Conservation (phyloP, 2,888 invertebrate genomes). For the Bellardia bayeri region DNA sequence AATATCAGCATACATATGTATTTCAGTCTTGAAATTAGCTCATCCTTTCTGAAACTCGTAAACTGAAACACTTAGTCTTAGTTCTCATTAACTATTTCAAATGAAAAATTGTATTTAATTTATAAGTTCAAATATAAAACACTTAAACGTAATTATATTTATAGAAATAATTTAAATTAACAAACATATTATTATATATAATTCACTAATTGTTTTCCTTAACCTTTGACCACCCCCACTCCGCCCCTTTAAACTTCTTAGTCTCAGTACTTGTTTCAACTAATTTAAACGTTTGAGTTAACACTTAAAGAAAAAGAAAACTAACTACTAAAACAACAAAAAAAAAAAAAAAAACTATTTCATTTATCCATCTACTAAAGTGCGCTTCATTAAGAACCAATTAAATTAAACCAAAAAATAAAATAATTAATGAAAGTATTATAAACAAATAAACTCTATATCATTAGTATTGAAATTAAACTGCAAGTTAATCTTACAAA, state of each 20-base stretch:
- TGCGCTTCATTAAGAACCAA: slow-evolving; percentile 75
- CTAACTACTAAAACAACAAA: slow-evolving; percentile 8
- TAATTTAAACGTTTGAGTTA: slow-evolving; percentile 24
- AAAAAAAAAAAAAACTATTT: slow-evolving; percentile 14
- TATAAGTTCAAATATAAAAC: neutral
- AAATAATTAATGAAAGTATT: slow-evolving; percentile 38
- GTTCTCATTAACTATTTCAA: slow-evolving; percentile 19
- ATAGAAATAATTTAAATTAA: neutral
- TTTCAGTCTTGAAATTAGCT: neutral
- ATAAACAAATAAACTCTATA: slow-evolving; percentile 52
- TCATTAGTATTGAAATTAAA: slow-evolving; percentile 35
- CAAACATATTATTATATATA: neutral
- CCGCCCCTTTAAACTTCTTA: neutral
- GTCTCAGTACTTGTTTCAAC: slow-evolving; percentile 8
- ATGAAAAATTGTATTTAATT: neutral
- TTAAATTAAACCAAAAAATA: slow-evolving; percentile 69
- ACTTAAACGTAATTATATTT: neutral
- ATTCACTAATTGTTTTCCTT: slow-evolving; percentile 28
- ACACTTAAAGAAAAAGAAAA: slow-evolving; percentile 6
- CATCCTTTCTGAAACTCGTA: neutral
- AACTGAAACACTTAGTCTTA: neutral
- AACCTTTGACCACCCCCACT: neutral
- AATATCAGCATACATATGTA: neutral
- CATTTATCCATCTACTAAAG: slow-evolving; percentile 71
- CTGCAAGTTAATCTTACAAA: slow-evolving; percentile 21